A percentile compares a stretch with the other conserved stretches of the same genome.
Evolutionary conservation across 2,113 vertebrate species (phyloP).

Genomic region (Crocuta crocuta): DNA sequence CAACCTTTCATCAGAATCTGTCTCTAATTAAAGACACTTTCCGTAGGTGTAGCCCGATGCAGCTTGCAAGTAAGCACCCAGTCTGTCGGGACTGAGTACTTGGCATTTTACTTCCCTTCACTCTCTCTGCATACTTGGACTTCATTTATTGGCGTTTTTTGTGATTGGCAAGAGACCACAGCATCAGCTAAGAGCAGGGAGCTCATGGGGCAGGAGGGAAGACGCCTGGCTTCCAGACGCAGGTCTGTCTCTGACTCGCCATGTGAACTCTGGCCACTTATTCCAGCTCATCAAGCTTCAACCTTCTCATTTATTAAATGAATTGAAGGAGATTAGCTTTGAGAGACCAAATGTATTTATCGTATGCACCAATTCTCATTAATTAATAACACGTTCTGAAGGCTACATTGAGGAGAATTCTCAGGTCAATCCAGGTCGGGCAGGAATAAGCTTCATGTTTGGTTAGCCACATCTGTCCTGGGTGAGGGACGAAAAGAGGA

Average conservation of each 20-base stretch:
- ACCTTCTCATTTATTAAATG: neutral
- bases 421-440: neutral
- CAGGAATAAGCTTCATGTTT: neutral
- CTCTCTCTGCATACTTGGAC: neutral
- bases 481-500: no score
- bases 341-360: neutral
- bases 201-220: neutral
- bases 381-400: neutral
- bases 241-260: neutral
- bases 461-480: neutral
- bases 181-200: neutral
- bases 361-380: neutral
- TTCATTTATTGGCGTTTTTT: neutral
- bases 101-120: slow-evolving; percentile 17
- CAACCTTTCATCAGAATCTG: slow-evolving; percentile 54
- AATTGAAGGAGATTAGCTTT: neutral
- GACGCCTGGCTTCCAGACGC: neutral
- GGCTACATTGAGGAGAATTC: neutral
- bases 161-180: neutral
- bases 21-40: slow-evolving; percentile 71
- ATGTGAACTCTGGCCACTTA: neutral
- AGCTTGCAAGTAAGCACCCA: neutral
- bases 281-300: neutral
- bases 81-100: slow-evolving; percentile 35
- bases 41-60: slow-evolving; percentile 10